Conservation (phyloP, 1,140 invertebrate species). For the Lasaia peninsularis region DNA sequence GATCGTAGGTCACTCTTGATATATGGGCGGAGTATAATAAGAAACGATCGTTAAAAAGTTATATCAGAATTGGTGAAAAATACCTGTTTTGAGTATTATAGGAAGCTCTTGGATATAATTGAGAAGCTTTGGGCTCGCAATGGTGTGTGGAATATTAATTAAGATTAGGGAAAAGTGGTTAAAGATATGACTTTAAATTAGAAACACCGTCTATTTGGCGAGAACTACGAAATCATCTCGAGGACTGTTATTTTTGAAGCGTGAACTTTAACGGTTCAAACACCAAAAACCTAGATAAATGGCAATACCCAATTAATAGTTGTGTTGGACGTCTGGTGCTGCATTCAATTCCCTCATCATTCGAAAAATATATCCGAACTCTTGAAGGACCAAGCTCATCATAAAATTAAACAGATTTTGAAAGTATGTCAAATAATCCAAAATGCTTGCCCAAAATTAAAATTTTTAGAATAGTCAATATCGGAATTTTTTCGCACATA, state of each 20-base stretch:
- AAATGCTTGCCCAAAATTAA: too few relatives aligned
- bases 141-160: not conserved
- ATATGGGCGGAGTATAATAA: conserved; percentile 16
- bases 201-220: conserved; percentile 21
- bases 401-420: too few relatives aligned
- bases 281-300: not conserved
- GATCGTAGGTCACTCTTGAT: conserved; percentile 18
- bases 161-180: not conserved
- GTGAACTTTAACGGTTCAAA: conserved; percentile 20
- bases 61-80: conserved; percentile 27
- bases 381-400: too few relatives aligned
- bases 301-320: too few relatives aligned
- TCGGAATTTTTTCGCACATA: too few relatives aligned
- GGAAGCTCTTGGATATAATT: not conserved
- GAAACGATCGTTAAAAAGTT: conserved; percentile 23
- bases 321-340: too few relatives aligned
- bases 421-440: too few relatives aligned
- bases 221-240: conserved; percentile 25
- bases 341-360: too few relatives aligned
- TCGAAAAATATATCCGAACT: too few relatives aligned
- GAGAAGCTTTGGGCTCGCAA: not conserved
- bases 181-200: conserved; percentile 16
- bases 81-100: conserved; percentile 19
- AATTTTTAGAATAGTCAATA: too few relatives aligned
- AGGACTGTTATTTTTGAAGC: conserved; percentile 24